phyloP scores from a whole-genome alignment of 2,888 invertebrate genomes.

The Drosophila quasianomalipes region DNA sequence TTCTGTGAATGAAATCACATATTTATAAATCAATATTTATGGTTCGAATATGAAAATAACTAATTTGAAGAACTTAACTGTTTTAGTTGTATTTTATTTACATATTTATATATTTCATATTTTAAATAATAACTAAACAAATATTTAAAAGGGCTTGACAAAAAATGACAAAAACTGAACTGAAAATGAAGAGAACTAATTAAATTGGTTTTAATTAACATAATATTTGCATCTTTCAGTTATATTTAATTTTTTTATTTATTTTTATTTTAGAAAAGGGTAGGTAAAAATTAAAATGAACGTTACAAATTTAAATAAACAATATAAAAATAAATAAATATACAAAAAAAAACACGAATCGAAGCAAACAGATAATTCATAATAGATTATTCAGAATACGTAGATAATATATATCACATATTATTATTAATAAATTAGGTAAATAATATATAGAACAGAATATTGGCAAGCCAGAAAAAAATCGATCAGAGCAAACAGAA shows the following conservation, averaged over 20 bases:
- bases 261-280: background rate
- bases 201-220: background rate
- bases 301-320: background rate
- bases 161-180: background rate
- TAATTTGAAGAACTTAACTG: background rate
- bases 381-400: background rate
- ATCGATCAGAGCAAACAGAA: background rate
- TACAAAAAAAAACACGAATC: background rate
- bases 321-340: background rate
- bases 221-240: background rate
- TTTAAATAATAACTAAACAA: background rate
- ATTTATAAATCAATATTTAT: conserved; percentile 1
- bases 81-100: background rate
- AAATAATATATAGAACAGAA: background rate
- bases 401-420: background rate
- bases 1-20: conserved; percentile 60
- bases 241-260: background rate
- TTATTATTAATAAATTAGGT: background rate
- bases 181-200: background rate
- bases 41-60: background rate
- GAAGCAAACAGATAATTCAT: background rate
- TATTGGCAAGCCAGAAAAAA: background rate
- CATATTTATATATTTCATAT: background rate
- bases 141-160: background rate
- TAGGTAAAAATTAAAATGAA: too few species aligned